Conservation (phyloP, 1,140 invertebrate species). For the Hesperophylax magnus region DNA sequence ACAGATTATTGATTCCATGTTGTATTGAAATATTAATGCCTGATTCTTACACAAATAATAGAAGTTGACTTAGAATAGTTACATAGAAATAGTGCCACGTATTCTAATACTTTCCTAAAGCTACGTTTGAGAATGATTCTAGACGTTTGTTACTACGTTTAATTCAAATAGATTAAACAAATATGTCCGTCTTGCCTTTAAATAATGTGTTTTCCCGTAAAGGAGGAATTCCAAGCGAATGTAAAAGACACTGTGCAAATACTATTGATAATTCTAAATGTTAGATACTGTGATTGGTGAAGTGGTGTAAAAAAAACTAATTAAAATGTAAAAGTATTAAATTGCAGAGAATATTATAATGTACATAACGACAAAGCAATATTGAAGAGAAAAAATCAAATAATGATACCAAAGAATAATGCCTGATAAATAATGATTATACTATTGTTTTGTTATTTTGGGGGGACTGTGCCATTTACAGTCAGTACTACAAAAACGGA, state of each 20-base stretch:
- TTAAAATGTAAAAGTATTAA: slow-evolving; percentile 30
- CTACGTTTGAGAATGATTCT: slow-evolving; percentile 21
- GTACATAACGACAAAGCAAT: slow-evolving; percentile 41
- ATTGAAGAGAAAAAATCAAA: slow-evolving; percentile 23
- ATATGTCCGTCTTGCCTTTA: slow-evolving; percentile 30
- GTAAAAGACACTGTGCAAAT: slow-evolving; percentile 26
- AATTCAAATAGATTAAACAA: background rate
- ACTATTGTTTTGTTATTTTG: background rate
- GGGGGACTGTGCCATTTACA: background rate
- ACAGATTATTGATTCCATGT: background rate
- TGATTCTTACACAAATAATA: slow-evolving; percentile 10
- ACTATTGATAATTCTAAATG: slow-evolving; percentile 34
- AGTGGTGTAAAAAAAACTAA: slow-evolving; percentile 17
- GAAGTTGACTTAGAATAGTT: slow-evolving; percentile 5
- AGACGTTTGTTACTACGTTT: background rate
- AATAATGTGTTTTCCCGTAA: background rate
- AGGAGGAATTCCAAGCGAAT: slow-evolving; percentile 18
- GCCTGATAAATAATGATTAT: background rate
- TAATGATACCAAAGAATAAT: slow-evolving; percentile 1
- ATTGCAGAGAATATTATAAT: slow-evolving; percentile 22
- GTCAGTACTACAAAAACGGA: background rate
- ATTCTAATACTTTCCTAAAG: slow-evolving; percentile 20
- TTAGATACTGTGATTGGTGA: slow-evolving; percentile 41
- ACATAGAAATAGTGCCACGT: slow-evolving; percentile 31
- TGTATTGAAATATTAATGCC: background rate